phyloP scores from a whole-genome alignment of 1,140 invertebrate genomes.

The Drosophila pectinifera region DNA sequence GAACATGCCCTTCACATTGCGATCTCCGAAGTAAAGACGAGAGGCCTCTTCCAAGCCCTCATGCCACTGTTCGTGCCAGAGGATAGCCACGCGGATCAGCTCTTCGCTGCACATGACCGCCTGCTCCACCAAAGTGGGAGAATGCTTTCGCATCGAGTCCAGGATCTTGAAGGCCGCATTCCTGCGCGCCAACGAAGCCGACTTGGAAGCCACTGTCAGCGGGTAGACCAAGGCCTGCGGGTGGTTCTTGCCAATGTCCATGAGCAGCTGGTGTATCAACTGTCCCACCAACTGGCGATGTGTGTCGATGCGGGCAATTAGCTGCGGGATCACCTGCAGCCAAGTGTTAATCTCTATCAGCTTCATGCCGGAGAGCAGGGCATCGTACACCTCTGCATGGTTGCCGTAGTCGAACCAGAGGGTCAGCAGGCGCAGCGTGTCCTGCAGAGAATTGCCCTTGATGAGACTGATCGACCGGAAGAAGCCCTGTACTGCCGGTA shows the following conservation, averaged over 20 bases:
- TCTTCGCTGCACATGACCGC: slow-evolving; percentile 98
- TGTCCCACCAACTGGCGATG: slow-evolving; percentile 93
- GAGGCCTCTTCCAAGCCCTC: slow-evolving; percentile 99
- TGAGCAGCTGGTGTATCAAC: slow-evolving; percentile 96
- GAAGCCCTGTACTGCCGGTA: slow-evolving; percentile 97
- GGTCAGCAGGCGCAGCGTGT: slow-evolving; percentile 96
- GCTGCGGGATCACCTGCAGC: slow-evolving; percentile 99
- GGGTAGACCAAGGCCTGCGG: slow-evolving; percentile 98
- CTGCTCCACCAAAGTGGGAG: slow-evolving; percentile 95
- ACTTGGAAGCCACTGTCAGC: slow-evolving; percentile 98
- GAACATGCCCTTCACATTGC: slow-evolving; percentile 98
- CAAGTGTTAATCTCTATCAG: slow-evolving; percentile 99
- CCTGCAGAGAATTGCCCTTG: slow-evolving; percentile 97
- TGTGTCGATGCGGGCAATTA: slow-evolving; percentile 99
- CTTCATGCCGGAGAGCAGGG: slow-evolving; percentile 95
- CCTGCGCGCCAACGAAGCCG: slow-evolving; percentile 93
- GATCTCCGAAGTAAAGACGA: slow-evolving; percentile 97
- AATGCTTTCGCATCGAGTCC: slow-evolving; percentile 98
- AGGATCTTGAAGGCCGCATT: slow-evolving; percentile 98
- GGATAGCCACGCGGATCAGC: slow-evolving; percentile 98
- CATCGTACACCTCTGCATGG: slow-evolving; percentile 96
- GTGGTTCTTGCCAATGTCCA: slow-evolving; percentile 96
- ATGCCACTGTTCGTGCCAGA: slow-evolving; percentile 99
- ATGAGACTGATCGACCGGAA: slow-evolving; percentile 97
- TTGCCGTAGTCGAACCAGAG: slow-evolving; percentile 98